These are phyloP conservation scores for Heliothis virescens DNA, from an alignment of 1,140 invertebrate genomes.

Conservation along the genomic window DNA sequence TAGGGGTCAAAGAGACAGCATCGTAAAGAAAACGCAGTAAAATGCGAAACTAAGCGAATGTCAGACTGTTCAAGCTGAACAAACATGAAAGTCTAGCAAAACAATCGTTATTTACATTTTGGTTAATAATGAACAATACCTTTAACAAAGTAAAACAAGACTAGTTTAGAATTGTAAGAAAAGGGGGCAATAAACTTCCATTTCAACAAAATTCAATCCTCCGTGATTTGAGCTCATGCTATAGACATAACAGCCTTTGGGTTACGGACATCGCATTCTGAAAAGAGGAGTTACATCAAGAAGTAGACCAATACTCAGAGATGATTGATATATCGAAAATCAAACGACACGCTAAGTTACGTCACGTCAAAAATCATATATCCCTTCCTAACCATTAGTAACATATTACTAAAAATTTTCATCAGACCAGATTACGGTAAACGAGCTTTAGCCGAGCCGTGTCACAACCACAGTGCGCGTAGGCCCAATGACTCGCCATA, in stretches of 20 bases:
- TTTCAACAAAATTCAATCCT: no score
- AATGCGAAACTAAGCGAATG: background rate
- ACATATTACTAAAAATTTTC: slow-evolving; percentile 13
- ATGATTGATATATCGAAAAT: no score
- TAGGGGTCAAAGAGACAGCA: no score
- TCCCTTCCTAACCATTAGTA: background rate
- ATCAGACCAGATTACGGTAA: slow-evolving; percentile 15
- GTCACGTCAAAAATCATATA: no score
- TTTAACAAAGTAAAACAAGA: background rate
- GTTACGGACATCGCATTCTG: no score
- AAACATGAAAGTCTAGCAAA: slow-evolving; percentile 1
- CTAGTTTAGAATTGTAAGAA: background rate
- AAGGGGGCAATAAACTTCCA: background rate
- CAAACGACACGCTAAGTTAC: no score
- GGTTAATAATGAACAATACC: background rate
- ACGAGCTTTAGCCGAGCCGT: background rate
- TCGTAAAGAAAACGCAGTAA: background rate
- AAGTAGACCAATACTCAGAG: no score
- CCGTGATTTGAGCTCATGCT: no score
- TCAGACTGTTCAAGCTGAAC: background rate
- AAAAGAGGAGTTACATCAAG: no score
- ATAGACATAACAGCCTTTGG: no score
- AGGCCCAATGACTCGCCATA: slow-evolving; percentile 72
- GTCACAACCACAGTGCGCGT: slow-evolving; percentile 60
- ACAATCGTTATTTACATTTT: background rate